Base-by-base conservation (phyloP, 1,140 invertebrate species). In the Monomorium pharaonis region DNA sequence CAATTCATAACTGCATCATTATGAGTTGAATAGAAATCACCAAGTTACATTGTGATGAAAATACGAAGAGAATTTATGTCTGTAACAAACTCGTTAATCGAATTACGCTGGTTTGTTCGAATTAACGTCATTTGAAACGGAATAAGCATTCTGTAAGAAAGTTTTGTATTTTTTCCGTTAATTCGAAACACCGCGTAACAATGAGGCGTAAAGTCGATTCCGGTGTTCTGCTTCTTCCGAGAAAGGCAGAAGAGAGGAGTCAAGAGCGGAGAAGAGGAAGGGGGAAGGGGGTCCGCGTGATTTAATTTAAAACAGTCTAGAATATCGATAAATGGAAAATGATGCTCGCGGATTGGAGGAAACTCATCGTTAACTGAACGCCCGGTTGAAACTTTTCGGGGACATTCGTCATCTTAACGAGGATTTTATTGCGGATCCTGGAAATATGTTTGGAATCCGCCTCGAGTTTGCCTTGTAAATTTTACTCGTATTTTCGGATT, bases 381-480 rank as follows among this genome's bases (percentile, higher is more conserved):
- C 42, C 58, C 65, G 54, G 51, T 63, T n/a, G 42, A 81, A 81
- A 83, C 77, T 74, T 86, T 47, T 81, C 58, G 60, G 42, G 27
- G 37, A 81, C 51, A 88, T 88, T 80, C 84, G 76, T 88, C 86
- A 88, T 88, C 80, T 88, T 88, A 83, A 88, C 86, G 86, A 80
- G 69, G 85, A 58, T 81, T 86, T 86, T 86, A 88, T 88, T 88
- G 86, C 76, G 62, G 51, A 62, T 74, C 37, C 65, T 47, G 78
- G 37, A 72, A 83, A 83, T 83, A 72, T 72, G 78, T 83, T 83
- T 83, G 56, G 72, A 63, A 78, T 83, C 67, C 44, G 67, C 37
- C 37, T 83, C 70, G 51, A 27, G 63, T 67, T 67, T 58, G 78
- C 65, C 78, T 83, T 83, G 78, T 83, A 83, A 83, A 83, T 83